Conservation (phyloP, 2,797 vertebrate genomes). For the Oophaga sylvatica region DNA sequence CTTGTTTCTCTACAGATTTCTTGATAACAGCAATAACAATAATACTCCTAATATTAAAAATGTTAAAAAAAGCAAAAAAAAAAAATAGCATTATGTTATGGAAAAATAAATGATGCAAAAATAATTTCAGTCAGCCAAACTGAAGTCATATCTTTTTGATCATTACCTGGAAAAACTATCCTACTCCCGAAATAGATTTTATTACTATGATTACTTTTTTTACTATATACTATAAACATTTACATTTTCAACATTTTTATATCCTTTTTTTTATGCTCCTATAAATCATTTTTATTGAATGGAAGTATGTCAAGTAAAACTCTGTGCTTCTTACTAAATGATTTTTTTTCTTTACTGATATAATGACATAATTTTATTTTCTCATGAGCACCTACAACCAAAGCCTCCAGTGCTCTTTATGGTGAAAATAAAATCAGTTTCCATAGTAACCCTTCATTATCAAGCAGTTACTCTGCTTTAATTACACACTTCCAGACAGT, state of each 20-base stretch:
- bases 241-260: background rate
- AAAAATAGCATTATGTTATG: too few relatives aligned
- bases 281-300: background rate
- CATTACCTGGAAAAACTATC: too few relatives aligned
- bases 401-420: background rate
- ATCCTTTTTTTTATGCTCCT: background rate
- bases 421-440: slow-evolving; percentile 68
- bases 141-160: too few relatives aligned
- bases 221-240: background rate
- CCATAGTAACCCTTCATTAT: slow-evolving; percentile 80
- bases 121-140: too few relatives aligned
- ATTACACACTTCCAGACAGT: slow-evolving; percentile 68
- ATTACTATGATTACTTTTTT: background rate
- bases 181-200: too few relatives aligned
- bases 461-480: slow-evolving; percentile 72
- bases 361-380: slow-evolving; percentile 58
- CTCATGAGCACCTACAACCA: slow-evolving; percentile 43
- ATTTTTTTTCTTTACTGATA: background rate
- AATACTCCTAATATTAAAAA: too few relatives aligned
- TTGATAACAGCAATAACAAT: too few relatives aligned
- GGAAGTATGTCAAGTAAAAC: background rate
- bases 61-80: too few relatives aligned
- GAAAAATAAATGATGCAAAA: too few relatives aligned
- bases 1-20: too few relatives aligned
- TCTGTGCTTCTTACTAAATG: background rate